Evolutionary conservation across 2,888 invertebrate species (phyloP).

Genomic region (Drosophila diplacantha): DNA sequence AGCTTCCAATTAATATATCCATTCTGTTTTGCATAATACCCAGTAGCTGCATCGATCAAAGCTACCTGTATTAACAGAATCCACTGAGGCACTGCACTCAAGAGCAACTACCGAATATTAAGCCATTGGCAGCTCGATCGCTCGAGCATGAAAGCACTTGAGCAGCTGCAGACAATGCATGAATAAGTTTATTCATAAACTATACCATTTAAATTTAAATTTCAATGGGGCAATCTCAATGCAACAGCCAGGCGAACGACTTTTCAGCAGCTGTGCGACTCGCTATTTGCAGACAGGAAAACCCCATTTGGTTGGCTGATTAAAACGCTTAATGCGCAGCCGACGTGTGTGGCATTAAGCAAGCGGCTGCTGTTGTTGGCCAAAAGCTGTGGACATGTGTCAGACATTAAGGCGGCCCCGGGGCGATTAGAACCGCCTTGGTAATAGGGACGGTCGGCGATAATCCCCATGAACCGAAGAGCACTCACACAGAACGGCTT

Average conservation of each 20-base stretch:
- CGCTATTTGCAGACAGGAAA: constrained; percentile 50
- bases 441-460: not conserved
- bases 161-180: constrained; percentile 37
- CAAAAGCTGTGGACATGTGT: constrained; percentile 43
- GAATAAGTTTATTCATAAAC: constrained; percentile 39
- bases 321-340: constrained; percentile 33
- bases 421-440: constrained; percentile 44
- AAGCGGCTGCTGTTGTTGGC: not conserved
- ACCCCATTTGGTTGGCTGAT: constrained; percentile 42
- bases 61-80: not conserved
- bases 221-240: constrained; percentile 51
- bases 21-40: constrained; percentile 1
- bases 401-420: constrained; percentile 43
- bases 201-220: constrained; percentile 32
- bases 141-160: constrained; percentile 38
- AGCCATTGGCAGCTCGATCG: constrained; percentile 25
- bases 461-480: constrained; percentile 8
- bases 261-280: constrained; percentile 31
- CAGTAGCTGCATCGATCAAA: not conserved
- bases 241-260: constrained; percentile 38
- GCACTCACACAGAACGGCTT: constrained; percentile 8
- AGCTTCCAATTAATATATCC: not conserved
- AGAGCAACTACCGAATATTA: constrained; percentile 19
- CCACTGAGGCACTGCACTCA: constrained; percentile 16
- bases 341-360: constrained; percentile 52